phyloP scores from a whole-genome alignment of 2,888 invertebrate species.

The Celastrina argiolus region DNA sequence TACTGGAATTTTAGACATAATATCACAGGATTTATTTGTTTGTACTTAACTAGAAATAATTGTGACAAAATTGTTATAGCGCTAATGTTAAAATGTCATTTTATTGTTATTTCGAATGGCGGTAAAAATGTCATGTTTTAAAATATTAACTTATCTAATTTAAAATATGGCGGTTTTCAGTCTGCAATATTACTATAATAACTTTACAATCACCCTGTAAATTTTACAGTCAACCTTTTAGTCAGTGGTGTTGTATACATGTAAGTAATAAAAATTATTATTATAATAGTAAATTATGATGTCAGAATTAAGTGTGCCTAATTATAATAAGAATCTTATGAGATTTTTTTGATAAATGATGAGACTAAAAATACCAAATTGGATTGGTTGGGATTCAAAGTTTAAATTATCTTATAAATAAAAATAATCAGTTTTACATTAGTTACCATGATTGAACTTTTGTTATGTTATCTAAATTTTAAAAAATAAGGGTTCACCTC shows the following conservation, averaged over 20 bases:
- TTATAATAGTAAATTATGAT: not conserved
- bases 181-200: not conserved
- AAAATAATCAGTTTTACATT: no score
- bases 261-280: not conserved
- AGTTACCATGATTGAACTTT: not conserved
- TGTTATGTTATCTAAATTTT: not conserved
- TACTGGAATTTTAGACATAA: constrained; percentile 28
- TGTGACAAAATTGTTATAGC: constrained; percentile 10
- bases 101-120: constrained; percentile 21
- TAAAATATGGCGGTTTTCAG: constrained; percentile 15
- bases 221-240: constrained; percentile 2
- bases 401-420: no score
- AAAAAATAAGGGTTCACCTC: not conserved
- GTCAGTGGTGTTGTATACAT: not conserved
- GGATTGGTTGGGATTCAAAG: not conserved
- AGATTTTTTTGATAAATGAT: not conserved
- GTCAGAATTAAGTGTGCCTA: not conserved
- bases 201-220: not conserved
- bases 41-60: constrained; percentile 29
- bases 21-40: constrained; percentile 35
- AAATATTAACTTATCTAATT: constrained; percentile 16
- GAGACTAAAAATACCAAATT: not conserved
- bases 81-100: constrained; percentile 24
- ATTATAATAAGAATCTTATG: not conserved
- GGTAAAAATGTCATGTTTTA: constrained; percentile 12